phyloP scores from a whole-genome alignment of 2,888 invertebrate species.

The Limnephilus lunatus region DNA sequence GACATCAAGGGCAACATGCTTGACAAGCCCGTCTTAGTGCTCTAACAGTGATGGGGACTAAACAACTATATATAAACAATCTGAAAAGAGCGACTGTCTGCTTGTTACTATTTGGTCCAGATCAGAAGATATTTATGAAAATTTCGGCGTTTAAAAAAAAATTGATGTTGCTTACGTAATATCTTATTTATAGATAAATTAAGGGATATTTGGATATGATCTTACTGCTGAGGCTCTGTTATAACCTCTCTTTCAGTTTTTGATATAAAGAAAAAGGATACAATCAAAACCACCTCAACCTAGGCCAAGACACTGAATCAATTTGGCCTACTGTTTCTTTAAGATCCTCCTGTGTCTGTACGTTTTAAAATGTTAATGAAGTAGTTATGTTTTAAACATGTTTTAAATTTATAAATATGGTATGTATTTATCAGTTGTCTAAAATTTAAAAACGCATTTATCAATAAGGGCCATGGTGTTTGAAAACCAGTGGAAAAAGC shows the following conservation, averaged over 20 bases:
- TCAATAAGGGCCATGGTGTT: too few relatives aligned
- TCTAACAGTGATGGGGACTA: neutral
- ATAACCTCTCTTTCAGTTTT: neutral
- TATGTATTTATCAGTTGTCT: too few relatives aligned
- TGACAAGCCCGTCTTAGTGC: constrained; percentile 75
- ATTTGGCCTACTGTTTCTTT: too few relatives aligned
- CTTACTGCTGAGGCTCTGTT: neutral
- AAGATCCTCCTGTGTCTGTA: too few relatives aligned
- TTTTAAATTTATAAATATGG: too few relatives aligned
- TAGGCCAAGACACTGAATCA: too few relatives aligned
- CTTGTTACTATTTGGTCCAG: neutral
- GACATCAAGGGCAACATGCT: constrained; percentile 76
- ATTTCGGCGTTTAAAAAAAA: neutral
- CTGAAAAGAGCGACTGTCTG: neutral
- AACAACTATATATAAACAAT: neutral
- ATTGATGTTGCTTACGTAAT: neutral
- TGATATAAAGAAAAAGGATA: neutral
- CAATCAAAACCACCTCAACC: neutral
- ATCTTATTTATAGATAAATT: neutral
- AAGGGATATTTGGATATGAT: neutral
- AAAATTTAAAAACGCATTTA: too few relatives aligned
- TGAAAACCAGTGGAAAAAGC: too few relatives aligned
- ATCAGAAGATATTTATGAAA: neutral
- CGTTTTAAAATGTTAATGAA: too few relatives aligned
- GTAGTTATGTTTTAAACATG: too few relatives aligned